Conservation (phyloP, 2,113 vertebrate genomes). For the Myiopsitta monachus region DNA sequence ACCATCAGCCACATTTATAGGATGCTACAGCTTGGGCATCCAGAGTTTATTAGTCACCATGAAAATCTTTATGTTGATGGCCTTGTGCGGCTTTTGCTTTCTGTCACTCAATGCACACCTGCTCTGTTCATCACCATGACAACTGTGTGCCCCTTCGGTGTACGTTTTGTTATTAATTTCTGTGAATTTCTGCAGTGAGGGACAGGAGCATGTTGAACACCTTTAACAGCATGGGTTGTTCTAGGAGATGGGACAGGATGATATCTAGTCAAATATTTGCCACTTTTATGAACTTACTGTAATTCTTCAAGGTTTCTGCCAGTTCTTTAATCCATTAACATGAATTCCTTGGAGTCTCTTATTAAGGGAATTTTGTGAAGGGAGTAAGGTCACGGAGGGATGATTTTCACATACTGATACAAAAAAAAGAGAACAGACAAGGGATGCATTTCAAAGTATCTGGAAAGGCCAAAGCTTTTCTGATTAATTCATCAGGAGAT, state of each 20-base stretch:
- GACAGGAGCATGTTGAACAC: rapidly evolving
- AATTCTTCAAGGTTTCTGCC: neutral
- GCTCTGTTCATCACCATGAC: neutral
- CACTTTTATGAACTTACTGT: neutral
- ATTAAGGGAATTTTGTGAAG: neutral
- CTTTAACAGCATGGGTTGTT: neutral
- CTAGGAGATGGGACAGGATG: neutral
- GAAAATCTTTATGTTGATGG: neutral
- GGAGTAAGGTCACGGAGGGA: neutral
- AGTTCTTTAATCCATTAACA: neutral
- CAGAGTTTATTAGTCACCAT: neutral
- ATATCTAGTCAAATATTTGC: neutral
- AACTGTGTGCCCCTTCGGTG: neutral
- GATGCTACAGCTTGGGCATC: neutral
- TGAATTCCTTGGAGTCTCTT: neutral
- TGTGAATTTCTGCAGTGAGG: neutral
- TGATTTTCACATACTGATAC: neutral
- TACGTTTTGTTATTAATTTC: neutral
- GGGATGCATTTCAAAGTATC: conserved; percentile 1
- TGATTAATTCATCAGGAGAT: neutral
- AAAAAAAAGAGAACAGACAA: neutral
- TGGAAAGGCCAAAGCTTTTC: neutral
- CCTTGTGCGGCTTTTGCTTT: neutral
- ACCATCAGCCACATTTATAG: neutral
- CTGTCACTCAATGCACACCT: rapidly evolving